phyloP scores from a whole-genome alignment of 2,888 invertebrate species.

The Chrysopilus asiliformis region DNA sequence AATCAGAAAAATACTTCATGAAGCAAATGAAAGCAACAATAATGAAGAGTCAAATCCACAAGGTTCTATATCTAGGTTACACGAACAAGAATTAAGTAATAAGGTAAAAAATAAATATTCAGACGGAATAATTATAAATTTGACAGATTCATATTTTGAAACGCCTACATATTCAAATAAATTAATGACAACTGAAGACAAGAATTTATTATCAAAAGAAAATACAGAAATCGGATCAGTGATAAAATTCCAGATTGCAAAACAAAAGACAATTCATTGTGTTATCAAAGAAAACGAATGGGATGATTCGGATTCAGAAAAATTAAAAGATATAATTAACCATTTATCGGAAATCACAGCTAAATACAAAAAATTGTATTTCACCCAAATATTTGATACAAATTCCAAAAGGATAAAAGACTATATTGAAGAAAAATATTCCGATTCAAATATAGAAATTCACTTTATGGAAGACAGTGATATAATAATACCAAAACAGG shows the following conservation, averaged over 20 bases:
- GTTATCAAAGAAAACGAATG: conserved; percentile 7
- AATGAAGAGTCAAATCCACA: too few relatives aligned
- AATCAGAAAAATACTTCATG: too few relatives aligned
- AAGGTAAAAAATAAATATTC: too few relatives aligned
- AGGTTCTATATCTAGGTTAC: too few relatives aligned
- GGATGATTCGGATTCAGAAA: conserved; percentile 1
- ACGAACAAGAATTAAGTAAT: too few relatives aligned
- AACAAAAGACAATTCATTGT: conserved; percentile 5
- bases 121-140: too few relatives aligned
- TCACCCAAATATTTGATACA: background rate
- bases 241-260: conserved; percentile 5
- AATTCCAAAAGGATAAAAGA: conserved; percentile 1
- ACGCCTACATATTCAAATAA: too few relatives aligned
- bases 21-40: too few relatives aligned
- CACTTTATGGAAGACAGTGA: conserved; percentile 3
- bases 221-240: conserved; percentile 5
- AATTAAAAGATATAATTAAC: background rate
- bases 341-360: background rate
- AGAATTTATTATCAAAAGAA: conserved; percentile 4
- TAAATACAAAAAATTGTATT: conserved; percentile 1
- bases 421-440: background rate
- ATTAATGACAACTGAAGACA: too few relatives aligned
- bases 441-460: background rate
- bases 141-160: too few relatives aligned
- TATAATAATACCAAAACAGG: conserved; percentile 2